These are phyloP conservation scores for Gymnoscopelus braueri DNA, from an alignment of 2,797 vertebrate species.

Conservation along the genomic window DNA sequence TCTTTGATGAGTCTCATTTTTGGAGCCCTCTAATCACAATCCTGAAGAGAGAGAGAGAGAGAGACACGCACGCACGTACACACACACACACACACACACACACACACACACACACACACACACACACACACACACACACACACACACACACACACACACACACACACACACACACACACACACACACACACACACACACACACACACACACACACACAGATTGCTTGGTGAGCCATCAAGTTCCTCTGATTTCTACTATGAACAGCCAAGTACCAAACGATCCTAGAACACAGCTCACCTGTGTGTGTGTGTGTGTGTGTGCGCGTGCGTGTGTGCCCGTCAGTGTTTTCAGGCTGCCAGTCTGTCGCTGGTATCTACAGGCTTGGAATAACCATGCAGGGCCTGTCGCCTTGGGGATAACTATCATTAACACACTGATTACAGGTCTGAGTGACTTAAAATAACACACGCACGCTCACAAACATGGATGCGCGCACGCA, in stretches of 20 bases:
- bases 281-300: constrained; percentile 27
- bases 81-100: constrained; percentile 6
- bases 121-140: constrained; percentile 5
- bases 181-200: constrained; percentile 6
- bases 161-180: neutral
- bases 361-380: constrained; percentile 50
- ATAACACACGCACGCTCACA: constrained; percentile 54
- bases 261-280: constrained; percentile 35
- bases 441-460: constrained; percentile 74
- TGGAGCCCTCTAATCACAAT: no score
- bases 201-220: constrained; percentile 1
- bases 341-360: constrained; percentile 22
- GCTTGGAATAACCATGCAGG: constrained; percentile 66
- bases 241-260: constrained; percentile 27
- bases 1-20: no score
- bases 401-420: constrained; percentile 67
- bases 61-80: neutral
- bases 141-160: constrained; percentile 6
- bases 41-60: no score
- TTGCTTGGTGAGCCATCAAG: neutral
- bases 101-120: neutral
- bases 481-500: constrained; percentile 19
- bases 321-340: constrained; percentile 2
- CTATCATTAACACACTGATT: constrained; percentile 82
- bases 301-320: constrained; percentile 18